Evolutionary conservation across 2,113 vertebrate species (phyloP), one percentile per base, ranked within the genome.

Genomic region (Menura novaehollandiae): DNA sequence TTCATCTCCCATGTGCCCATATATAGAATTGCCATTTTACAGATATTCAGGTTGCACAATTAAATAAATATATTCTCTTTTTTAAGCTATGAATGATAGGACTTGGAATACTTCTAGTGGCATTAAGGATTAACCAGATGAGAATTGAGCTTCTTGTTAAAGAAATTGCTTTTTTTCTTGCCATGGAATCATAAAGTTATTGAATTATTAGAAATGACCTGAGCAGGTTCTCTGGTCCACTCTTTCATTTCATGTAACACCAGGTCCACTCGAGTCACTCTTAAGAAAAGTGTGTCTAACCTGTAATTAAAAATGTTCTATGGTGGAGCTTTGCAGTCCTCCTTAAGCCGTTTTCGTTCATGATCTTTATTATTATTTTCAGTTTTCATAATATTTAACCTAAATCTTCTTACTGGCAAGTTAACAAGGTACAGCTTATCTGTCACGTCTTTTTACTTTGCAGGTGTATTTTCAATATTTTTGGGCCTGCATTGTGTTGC

Each of bases 221-320:
- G 11, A 69, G 2, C 3, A 77, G 9, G 5, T 72, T 80, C 23
- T 35, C 10, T 43, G 3, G 18, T 17, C 9, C 8, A 30, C 51
- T 73, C 10, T 64, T 83, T 32, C n/a, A 21, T 39, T 59, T n/a
- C 2, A 15, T 2, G 4, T 53, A 86, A 47, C 6, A 47, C 7
- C 1, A 3, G 19, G 32, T 4, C 1, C 47, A 44, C 24, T 64
- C 0, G 1, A 59, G 2, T 7, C 7, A 35, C 6, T 30, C n/a
- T 33, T 30, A 32, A 47, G 7, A 47, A 85, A 72, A 53, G 3
- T 43, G 49, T 49, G 7, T 21, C n/a, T 80, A 9, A 60, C 3
- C 2, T 68, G 12, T 37, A 63, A 59, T 51, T 82, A 44, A 76
- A 83, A 75, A 14, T 6, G 35, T 21, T 6, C 1, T 52, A 2